Evolutionary conservation across 2,888 invertebrate species (phyloP).

Genomic region (Sycophila texana): DNA sequence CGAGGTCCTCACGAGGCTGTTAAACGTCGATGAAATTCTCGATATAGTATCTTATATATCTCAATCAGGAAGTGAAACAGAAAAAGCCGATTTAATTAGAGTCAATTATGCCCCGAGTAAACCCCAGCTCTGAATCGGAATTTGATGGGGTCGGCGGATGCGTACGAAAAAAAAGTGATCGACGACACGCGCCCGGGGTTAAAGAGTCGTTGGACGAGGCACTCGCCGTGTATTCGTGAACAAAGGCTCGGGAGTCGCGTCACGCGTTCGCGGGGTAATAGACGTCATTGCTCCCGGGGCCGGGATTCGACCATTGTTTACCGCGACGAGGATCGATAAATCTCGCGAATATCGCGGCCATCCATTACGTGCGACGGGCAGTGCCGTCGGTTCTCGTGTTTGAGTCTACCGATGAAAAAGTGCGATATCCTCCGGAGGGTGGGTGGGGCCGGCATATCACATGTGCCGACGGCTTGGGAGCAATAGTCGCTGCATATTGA

Average conservation of each 20-base stretch:
- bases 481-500: constrained; percentile 1
- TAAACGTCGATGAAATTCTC: too few relatives aligned
- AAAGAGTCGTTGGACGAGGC: not conserved
- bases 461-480: not conserved
- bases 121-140: too few relatives aligned
- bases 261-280: not conserved
- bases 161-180: not conserved
- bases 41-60: too few relatives aligned
- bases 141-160: too few relatives aligned
- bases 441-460: too few relatives aligned
- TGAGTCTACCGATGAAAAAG: not conserved
- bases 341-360: constrained; percentile 26
- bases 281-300: not conserved
- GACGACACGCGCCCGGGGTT: not conserved
- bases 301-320: constrained; percentile 25
- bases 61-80: too few relatives aligned
- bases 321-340: constrained; percentile 31
- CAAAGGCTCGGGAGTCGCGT: not conserved
- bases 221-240: not conserved
- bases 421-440: not conserved
- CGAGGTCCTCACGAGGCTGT: too few relatives aligned
- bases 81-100: too few relatives aligned
- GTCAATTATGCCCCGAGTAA: too few relatives aligned
- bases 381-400: not conserved
- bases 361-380: not conserved